phyloP scores from a whole-genome alignment of 2,113 vertebrate genomes.

The Serinus canaria region DNA sequence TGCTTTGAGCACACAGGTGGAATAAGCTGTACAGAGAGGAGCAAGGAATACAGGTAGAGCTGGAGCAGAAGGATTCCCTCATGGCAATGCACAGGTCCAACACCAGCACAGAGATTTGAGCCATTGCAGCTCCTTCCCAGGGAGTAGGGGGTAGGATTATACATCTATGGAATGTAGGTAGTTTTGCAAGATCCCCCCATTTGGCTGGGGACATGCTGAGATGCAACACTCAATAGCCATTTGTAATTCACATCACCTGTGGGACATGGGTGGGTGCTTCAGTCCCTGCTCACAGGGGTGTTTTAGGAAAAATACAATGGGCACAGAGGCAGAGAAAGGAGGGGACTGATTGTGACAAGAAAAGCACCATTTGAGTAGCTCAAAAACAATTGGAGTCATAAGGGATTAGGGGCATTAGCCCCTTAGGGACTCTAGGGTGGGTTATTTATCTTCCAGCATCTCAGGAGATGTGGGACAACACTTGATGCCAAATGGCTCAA shows the following conservation, averaged over 20 bases:
- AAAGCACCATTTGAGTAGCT: background rate
- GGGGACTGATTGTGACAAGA: background rate
- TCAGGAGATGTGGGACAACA: background rate
- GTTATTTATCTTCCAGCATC: background rate
- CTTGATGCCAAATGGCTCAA: background rate
- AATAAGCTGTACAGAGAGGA: background rate
- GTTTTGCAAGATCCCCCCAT: accelerated
- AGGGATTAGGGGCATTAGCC: background rate
- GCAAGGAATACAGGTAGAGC: background rate
- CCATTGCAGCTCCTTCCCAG: background rate
- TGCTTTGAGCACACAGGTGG: background rate
- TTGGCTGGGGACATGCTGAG: background rate
- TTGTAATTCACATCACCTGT: background rate
- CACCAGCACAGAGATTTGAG: background rate
- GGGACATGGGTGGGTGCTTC: background rate
- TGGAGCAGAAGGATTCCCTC: background rate
- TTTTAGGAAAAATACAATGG: background rate
- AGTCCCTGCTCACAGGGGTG: background rate
- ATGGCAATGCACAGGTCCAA: accelerated
- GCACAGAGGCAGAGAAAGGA: background rate
- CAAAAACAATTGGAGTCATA: background rate
- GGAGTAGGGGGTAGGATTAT: accelerated
- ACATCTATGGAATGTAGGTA: accelerated
- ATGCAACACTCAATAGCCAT: accelerated
- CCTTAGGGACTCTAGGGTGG: accelerated